Conservation (phyloP, 2,888 invertebrate genomes). For the Tipula confusa region DNA sequence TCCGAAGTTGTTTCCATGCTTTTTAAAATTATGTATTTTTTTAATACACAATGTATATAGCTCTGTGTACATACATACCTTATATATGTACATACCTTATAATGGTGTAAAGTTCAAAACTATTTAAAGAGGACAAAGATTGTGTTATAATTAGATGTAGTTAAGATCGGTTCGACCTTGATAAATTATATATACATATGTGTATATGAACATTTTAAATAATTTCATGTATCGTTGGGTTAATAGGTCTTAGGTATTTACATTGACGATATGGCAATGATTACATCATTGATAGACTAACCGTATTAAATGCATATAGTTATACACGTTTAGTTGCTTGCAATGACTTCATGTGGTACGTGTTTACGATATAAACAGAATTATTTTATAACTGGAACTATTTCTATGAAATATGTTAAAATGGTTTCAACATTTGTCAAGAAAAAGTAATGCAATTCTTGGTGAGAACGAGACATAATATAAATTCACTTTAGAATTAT, state of each 20-base stretch:
- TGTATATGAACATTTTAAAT: neutral
- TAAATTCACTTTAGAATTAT: no score
- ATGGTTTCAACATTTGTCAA: no score
- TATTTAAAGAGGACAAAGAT: neutral
- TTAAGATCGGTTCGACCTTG: neutral
- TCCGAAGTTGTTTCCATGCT: no score
- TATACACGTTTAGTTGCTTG: neutral
- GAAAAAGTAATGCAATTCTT: no score
- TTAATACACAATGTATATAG: neutral
- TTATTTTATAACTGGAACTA: no score
- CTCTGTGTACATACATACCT: neutral
- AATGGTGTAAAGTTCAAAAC: neutral
- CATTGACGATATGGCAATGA: neutral
- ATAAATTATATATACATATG: neutral
- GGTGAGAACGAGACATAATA: no score
- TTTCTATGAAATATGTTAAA: no score
- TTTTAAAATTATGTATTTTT: no score
- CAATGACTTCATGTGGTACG: neutral
- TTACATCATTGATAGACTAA: neutral
- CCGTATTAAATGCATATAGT: neutral
- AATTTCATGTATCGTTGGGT: neutral
- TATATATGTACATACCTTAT: neutral
- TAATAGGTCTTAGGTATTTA: neutral
- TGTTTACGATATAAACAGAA: neutral
- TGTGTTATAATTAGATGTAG: neutral